Evolutionary conservation across 2,113 vertebrate species (phyloP).

Genomic region (Dermatemys mawii): DNA sequence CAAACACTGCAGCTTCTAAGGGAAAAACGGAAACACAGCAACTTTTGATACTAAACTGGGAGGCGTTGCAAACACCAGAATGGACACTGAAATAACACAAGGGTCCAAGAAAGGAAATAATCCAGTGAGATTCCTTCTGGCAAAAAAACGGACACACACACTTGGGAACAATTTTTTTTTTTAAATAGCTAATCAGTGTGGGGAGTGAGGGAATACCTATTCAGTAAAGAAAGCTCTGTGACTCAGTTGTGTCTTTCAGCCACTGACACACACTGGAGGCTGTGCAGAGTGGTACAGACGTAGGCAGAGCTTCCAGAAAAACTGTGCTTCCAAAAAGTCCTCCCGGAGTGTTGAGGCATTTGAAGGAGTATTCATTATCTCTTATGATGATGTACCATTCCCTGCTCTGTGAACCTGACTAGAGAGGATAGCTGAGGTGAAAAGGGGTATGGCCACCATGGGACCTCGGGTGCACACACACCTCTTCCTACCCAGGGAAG

Average conservation of each 20-base stretch:
- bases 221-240: fast-evolving
- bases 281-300: neutral
- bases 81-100: neutral
- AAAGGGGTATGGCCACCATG: neutral
- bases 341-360: neutral
- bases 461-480: neutral
- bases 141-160: neutral
- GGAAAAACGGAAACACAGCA: neutral
- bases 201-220: neutral
- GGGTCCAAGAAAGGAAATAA: neutral
- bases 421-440: neutral
- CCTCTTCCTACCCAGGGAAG: neutral
- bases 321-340: neutral
- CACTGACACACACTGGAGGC: neutral
- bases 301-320: neutral
- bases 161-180: too few species aligned
- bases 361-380: neutral
- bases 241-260: neutral
- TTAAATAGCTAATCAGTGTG: fast-evolving
- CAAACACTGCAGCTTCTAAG: neutral
- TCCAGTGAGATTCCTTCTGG: neutral
- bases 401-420: neutral
- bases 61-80: neutral
- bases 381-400: neutral
- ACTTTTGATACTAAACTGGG: neutral